These are phyloP conservation scores for Melanerpes aurifrons DNA, from an alignment of 2,113 vertebrate genomes.

Conservation along the genomic window DNA sequence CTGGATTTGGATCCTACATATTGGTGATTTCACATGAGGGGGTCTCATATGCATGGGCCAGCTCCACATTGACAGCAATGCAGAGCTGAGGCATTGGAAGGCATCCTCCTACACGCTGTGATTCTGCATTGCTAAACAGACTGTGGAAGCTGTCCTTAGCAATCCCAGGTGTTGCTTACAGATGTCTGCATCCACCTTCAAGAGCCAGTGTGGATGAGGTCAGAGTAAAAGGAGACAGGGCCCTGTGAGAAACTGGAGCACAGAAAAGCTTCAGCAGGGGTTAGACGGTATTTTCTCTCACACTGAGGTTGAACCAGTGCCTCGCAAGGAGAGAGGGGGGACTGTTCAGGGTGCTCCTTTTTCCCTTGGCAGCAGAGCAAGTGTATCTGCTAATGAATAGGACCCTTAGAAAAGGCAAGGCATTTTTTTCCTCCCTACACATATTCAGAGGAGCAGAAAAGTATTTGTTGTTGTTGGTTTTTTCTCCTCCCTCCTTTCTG, in stretches of 20 bases:
- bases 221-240: neutral
- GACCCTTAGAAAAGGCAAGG: constrained; percentile 24
- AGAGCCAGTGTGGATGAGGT: accelerated
- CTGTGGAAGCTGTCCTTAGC: neutral
- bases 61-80: neutral
- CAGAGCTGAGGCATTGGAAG: neutral
- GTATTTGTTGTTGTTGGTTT: neutral
- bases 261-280: neutral
- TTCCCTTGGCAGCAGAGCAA: constrained; percentile 49
- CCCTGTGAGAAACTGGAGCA: neutral
- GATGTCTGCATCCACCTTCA: neutral
- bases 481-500: neutral
- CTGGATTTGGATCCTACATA: neutral
- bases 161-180: neutral
- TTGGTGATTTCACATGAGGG: neutral
- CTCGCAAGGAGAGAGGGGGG: neutral
- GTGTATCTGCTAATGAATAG: constrained; percentile 56
- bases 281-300: neutral
- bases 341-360: constrained; percentile 26
- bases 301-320: neutral
- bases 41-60: neutral
- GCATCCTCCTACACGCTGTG: neutral
- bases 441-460: constrained; percentile 33
- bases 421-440: neutral
- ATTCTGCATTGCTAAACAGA: neutral